Base-by-base conservation (phyloP, 2,113 vertebrate genomes). In the Bagarius yarrelli region DNA sequence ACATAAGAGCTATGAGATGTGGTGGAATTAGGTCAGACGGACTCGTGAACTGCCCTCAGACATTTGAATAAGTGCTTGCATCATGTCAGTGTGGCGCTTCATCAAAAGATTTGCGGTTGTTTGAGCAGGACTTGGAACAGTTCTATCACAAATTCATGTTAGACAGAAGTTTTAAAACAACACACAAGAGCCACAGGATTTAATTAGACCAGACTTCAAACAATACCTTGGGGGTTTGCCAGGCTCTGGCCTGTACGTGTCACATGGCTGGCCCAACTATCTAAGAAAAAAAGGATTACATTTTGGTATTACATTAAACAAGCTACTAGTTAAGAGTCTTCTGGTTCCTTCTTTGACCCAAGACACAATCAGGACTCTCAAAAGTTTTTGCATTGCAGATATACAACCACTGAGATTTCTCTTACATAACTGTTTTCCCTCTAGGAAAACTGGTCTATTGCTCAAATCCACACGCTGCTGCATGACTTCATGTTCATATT, bases 401-500 rank as follows among this genome's bases (percentile, higher is more conserved):
- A 13, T 55, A 34, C 34, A 60, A 61, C 32, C 63, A 4, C 16
- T 0, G 52, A 36, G 69, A 59, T 25, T 47, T 5, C 21, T 55
- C 14, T 74, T 81, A 74, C 30, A 32, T 73, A 81, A 81, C 79
- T 11, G 0, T 21, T 36, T 53, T 55, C 30, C 27, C 69, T 27
- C 30, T 15, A 61, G 52, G 36, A 66, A 59, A 71, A 32, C 6
- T 47, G n/a, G 25, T 3, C 23, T 61, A 52, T 60, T 50, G 56
- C 25, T 80, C 23, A 40, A 71, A 80, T 34, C 63, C 57, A 59
- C 69, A 60, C 19, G n/a, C 9, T 70, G 67, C 27, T 61, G 79
- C 79, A 32, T 73, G 79, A 50, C 32, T 44, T 63, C 55, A 15
- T 30, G 25, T 40, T 27, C 30, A 81, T 81, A 53, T 81, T 73